Evolutionary conservation across 2,113 vertebrate genomes (phyloP).

Genomic region (Tauraco erythrolophus): DNA sequence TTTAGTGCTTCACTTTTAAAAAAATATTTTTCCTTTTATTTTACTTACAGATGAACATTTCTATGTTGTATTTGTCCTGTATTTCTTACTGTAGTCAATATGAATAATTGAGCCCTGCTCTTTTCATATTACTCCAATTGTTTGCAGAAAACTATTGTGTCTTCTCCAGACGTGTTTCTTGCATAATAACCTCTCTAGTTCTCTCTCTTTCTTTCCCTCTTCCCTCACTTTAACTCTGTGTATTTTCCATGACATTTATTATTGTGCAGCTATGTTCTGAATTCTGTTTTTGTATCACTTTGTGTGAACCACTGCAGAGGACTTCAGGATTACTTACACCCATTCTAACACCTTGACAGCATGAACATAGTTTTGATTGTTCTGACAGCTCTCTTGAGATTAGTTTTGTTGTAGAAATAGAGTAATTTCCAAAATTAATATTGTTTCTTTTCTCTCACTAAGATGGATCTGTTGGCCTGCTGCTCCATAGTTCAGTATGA

Average conservation of each 20-base stretch:
- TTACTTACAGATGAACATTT: background rate
- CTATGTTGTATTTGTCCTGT: background rate
- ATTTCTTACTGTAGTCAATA: background rate
- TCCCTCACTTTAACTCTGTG: rapidly evolving
- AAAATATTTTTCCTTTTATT: background rate
- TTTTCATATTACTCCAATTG: background rate
- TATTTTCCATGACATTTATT: background rate
- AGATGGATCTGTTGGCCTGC: background rate
- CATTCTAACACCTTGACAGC: background rate
- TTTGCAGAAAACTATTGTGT: background rate
- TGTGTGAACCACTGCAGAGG: background rate
- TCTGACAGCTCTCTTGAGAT: background rate
- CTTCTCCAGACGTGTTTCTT: background rate
- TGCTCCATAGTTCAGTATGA: background rate
- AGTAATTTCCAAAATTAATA: slow-evolving; percentile 13
- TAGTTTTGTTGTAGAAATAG: background rate
- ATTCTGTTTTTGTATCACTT: background rate
- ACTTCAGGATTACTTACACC: slow-evolving; percentile 14
- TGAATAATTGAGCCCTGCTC: background rate
- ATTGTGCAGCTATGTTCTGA: background rate
- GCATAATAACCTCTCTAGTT: background rate
- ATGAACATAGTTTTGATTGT: background rate
- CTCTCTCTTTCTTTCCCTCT: background rate
- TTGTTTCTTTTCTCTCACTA: background rate
- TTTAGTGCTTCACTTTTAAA: background rate